A percentile compares a stretch with the other conserved stretches of the same genome.
These are phyloP conservation scores for Subacronicta megacephala DNA, from an alignment of 2,888 invertebrate species.

Conservation along the genomic window DNA sequence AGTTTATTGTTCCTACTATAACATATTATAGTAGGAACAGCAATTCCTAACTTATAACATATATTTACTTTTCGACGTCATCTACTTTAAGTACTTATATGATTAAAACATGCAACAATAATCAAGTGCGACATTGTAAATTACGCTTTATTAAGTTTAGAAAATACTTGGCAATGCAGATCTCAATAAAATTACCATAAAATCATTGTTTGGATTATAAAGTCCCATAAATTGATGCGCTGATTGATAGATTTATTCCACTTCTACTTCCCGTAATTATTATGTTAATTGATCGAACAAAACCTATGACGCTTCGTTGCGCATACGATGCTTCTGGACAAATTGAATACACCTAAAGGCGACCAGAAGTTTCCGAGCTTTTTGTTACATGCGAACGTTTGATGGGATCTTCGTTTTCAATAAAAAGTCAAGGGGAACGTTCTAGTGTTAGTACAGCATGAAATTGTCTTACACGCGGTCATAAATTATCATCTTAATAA, in stretches of 20 bases:
- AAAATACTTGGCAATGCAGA: conserved; percentile 40
- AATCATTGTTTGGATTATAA: conserved; percentile 55
- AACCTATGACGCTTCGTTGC: conserved; percentile 54
- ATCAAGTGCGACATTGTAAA: conserved; percentile 38
- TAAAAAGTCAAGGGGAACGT: conserved; percentile 63
- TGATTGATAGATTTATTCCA: conserved; percentile 66
- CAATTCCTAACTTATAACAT: too few species aligned
- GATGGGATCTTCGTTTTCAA: conserved; percentile 40
- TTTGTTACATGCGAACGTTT: conserved; percentile 42
- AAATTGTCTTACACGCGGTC: conserved; percentile 79
- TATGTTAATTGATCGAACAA: conserved; percentile 55
- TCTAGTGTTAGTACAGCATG: conserved; percentile 70
- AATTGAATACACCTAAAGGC: conserved; percentile 57
- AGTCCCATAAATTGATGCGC: conserved; percentile 51
- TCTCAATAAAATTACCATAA: conserved; percentile 57
- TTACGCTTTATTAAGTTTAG: conserved; percentile 20
- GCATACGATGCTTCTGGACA: conserved; percentile 55
- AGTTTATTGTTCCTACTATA: too few species aligned
- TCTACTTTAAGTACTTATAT: too few species aligned
- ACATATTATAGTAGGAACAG: too few species aligned
- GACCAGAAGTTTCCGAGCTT: conserved; percentile 53
- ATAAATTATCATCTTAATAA: conserved; percentile 89
- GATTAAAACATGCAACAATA: conserved; percentile 1
- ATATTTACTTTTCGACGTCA: too few species aligned
- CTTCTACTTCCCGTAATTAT: conserved; percentile 62